A percentile compares a stretch with the other conserved stretches of the same genome.
phyloP scores from a whole-genome alignment of 2,888 invertebrate species.

The Drosophila dives region DNA sequence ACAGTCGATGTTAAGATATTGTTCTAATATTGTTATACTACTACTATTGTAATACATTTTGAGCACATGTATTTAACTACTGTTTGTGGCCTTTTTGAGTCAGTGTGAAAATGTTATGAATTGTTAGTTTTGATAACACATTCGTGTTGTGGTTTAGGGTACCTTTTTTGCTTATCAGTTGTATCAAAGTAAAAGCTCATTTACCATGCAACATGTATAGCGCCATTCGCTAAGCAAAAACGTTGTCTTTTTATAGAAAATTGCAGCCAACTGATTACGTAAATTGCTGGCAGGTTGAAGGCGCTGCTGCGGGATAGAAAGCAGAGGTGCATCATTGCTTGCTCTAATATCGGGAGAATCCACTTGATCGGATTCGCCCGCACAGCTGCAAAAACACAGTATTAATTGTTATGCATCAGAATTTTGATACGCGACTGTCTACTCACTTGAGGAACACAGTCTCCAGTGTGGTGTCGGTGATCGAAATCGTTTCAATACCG shows the following conservation, averaged over 20 bases:
- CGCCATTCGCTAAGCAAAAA: slow-evolving; percentile 79
- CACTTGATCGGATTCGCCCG: slow-evolving; percentile 76
- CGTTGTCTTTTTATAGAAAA: slow-evolving; percentile 83
- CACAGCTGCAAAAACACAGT: slow-evolving; percentile 68
- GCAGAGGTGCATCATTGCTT: slow-evolving; percentile 42
- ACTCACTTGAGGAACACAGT: slow-evolving; percentile 94
- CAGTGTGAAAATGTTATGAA: background rate
- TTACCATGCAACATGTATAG: slow-evolving; percentile 79
- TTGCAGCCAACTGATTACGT: slow-evolving; percentile 75
- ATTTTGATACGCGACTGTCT: background rate
- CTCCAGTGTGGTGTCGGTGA: slow-evolving; percentile 95
- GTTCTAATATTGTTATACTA: background rate
- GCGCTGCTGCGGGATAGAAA: slow-evolving; percentile 58
- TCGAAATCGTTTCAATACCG: slow-evolving; percentile 91
- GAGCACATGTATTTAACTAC: background rate
- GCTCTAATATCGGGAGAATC: slow-evolving; percentile 63
- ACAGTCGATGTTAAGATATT: background rate
- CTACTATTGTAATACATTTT: background rate
- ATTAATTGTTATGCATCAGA: background rate
- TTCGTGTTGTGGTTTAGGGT: background rate
- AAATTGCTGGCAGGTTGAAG: slow-evolving; percentile 46
- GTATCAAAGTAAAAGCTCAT: background rate
- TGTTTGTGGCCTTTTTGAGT: background rate
- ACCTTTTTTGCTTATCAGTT: background rate
- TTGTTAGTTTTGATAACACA: background rate